A percentile compares a stretch with the other conserved stretches of the same genome.
phyloP scores from a whole-genome alignment of 2,888 invertebrate genomes.

The Microctonus brassicae region DNA sequence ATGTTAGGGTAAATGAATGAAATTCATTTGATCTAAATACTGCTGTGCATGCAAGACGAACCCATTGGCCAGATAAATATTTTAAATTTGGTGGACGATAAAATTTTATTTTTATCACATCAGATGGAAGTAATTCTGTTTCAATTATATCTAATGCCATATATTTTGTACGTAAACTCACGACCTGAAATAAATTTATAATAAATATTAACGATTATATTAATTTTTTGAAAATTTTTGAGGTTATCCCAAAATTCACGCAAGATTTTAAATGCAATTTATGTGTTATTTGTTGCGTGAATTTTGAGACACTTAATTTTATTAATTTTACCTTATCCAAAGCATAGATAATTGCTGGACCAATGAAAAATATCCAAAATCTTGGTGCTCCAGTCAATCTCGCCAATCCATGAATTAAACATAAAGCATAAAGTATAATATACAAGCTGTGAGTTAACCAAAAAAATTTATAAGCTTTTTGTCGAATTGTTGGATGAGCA shows the following conservation, averaged over 20 bases:
- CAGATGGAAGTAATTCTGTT: conserved; percentile 93
- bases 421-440: conserved; percentile 86
- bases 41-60: conserved; percentile 87
- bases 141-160: conserved; percentile 93
- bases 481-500: conserved; percentile 92
- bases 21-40: conserved; percentile 91
- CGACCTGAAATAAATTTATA: too few species aligned
- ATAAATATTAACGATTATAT: too few species aligned
- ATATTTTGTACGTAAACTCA: conserved; percentile 90
- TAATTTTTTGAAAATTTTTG: too few species aligned
- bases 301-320: too few species aligned
- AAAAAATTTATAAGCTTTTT: conserved; percentile 95
- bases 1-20: conserved; percentile 95
- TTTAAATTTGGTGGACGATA: conserved; percentile 95
- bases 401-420: conserved; percentile 91
- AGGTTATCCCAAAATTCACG: too few species aligned
- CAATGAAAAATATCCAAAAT: conserved; percentile 95
- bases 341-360: conserved; percentile 90
- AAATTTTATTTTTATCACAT: conserved; percentile 94
- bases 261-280: too few species aligned
- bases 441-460: conserved; percentile 95
- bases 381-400: conserved; percentile 90
- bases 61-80: conserved; percentile 95
- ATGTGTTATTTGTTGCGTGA: too few species aligned
- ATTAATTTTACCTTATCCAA: conserved; percentile 91